These are phyloP conservation scores for Cebidichthys violaceus DNA, from an alignment of 2,113 vertebrate species.

Conservation along the genomic window DNA sequence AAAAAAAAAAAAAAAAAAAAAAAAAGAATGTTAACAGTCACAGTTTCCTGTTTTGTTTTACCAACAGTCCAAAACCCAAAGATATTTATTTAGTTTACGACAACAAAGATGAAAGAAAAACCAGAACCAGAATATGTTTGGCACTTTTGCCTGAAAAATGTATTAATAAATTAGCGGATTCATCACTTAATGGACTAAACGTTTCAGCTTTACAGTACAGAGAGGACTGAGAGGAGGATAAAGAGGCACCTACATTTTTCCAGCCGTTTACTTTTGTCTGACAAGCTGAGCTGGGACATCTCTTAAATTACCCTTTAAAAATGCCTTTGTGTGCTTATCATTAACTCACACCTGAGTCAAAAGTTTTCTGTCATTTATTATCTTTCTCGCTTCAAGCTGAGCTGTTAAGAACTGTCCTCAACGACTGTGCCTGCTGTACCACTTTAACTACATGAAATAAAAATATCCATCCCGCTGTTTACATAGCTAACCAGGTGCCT, in stretches of 20 bases:
- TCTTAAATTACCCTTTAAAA: neutral
- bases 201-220: neutral
- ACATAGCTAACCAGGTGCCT: slow-evolving; percentile 61
- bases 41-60: neutral
- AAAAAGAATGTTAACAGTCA: neutral
- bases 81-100: neutral
- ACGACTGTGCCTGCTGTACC: neutral
- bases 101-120: neutral
- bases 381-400: neutral
- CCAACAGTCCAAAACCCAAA: neutral
- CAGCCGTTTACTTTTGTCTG: neutral
- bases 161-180: too few species aligned
- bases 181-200: neutral
- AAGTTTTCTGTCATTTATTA: neutral
- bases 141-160: neutral
- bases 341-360: neutral
- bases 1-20: neutral
- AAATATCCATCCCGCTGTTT: slow-evolving; percentile 54
- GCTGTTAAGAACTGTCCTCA: neutral
- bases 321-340: neutral
- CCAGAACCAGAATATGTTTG: neutral
- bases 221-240: neutral
- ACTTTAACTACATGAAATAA: slow-evolving; percentile 39
- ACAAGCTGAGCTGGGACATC: neutral
- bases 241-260: neutral